Base-by-base conservation (phyloP, 2,888 invertebrate genomes). In the Ochlodes sylvanus region DNA sequence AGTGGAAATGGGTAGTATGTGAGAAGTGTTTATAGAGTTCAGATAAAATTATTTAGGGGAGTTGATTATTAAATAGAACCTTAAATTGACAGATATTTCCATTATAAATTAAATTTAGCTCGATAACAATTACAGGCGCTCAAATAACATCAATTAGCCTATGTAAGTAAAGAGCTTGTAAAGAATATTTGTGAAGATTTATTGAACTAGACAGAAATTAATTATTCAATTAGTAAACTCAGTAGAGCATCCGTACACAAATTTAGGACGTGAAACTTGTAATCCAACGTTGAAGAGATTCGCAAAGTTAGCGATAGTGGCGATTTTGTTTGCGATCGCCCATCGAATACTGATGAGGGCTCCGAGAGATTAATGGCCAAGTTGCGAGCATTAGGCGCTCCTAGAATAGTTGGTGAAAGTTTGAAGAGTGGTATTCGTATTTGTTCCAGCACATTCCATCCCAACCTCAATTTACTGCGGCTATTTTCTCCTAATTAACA, bases 291-390 rank as follows among this genome's bases (percentile, higher is more conserved):
- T 42, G 19, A 60, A 27, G 44, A 58, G 44, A 44, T 44, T 61
- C 21, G 52, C 21, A 52, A 52, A 52, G 52, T 52, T 52, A 52
- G 47, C 47, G 61, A 32, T 61, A 58, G 65, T 52, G 68, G 72
- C 75, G 73, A 80, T 80, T 52, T 77, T 79, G 79, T 79, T 80
- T 78, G 79, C 77, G 71, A 77, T 76, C 74, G 72, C 75, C 75
- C 76, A 74, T 77, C 72, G 79, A 79, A 80, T 81, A 71, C 76
- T 77, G 78, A 81, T 80, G 76, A 81, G 83, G 83, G 80, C 86
- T 86, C 82, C 75, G 76, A 76, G 78, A 81, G 81, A 81, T 61
- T 42, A 58, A 66, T 32, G 32, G 34, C 14, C 52, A 60, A 66
- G 60, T 42, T 61, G n/a, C 14, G 32, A 61, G 55, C 67, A 61